Base-by-base conservation (phyloP, 2,888 invertebrate species). In the Lacanobia wlatinum region DNA sequence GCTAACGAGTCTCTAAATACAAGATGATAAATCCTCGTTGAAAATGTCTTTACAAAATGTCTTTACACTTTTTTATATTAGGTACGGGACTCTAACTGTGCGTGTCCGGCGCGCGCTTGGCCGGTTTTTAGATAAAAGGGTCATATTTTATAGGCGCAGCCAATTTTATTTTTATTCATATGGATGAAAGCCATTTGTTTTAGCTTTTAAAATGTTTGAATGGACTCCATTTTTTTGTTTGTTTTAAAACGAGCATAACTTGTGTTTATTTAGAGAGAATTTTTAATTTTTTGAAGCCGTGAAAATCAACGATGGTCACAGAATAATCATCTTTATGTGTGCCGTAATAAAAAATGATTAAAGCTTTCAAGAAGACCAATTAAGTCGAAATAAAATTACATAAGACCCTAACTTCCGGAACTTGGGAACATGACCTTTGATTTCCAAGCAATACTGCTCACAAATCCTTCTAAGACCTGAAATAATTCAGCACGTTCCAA, bases 401-500 rank as follows among this genome's bases (percentile, higher is more conserved):
- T 53, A 48, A 50, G 46, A 52, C 43, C 66, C 52, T 48, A 63
- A 58, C 28, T 38, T 46, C 60, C 34, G 48, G n/a, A 48, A 61
- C 59, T 50, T 53, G 34, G 28, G 12, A 53, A 61, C 59, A 53
- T 67, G 46, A 69, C 68, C 63, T 73, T 78, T 78, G 70, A 59
- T 69, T 84, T 64, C n/a, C 16, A 53, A 67, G 77, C 53, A 80
- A 74, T 70, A 62, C 18, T 52, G 23, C 43, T 56, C 59, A 77
- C 48, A 74, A 78, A 80, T 63, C 78, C 83, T 53, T 60, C 16
- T 62, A 58, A 78, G 28, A 56, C 50, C 53, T 66, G 60, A 67
- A 82, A 78, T 61, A 56, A 56, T 73, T 58, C 18, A 68, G 34
- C 5, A 56, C 10, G 0, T 16, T 53, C 46, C 38, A 48, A 75